These are phyloP conservation scores for Heptranchias perlo DNA, from an alignment of 2,113 vertebrate genomes.

Conservation along the genomic window DNA sequence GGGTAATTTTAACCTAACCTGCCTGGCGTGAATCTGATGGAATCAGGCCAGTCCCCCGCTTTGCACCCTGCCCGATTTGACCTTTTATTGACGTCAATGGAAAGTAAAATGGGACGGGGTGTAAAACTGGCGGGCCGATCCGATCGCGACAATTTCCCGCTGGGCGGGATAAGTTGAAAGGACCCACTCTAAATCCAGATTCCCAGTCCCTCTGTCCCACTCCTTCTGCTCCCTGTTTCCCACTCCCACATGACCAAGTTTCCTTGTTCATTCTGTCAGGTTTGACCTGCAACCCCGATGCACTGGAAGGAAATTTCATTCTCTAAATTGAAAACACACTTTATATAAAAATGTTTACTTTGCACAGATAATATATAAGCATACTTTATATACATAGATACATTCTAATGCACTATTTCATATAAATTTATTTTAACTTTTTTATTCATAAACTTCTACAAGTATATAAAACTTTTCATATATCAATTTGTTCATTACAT, in stretches of 20 bases:
- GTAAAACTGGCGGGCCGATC: background rate
- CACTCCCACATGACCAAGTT: background rate
- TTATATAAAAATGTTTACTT: background rate
- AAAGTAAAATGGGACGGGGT: background rate
- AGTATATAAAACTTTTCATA: background rate
- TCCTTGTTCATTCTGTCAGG: background rate
- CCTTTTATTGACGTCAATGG: background rate
- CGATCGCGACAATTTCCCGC: background rate
- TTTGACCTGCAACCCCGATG: background rate
- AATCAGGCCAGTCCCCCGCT: background rate
- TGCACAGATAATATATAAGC: background rate
- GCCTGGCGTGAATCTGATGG: background rate
- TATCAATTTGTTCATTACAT: background rate
- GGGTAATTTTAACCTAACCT: background rate
- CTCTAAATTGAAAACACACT: background rate
- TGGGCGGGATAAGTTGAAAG: background rate
- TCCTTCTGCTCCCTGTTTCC: background rate
- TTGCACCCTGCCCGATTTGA: background rate
- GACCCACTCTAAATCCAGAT: background rate
- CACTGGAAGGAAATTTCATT: background rate
- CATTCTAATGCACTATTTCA: background rate
- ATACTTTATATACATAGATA: background rate
- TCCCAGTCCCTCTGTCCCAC: background rate
- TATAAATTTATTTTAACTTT: background rate
- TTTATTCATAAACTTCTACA: background rate